Percentiles rank a stretch among this genome's conserved stretches.
phyloP scores from a whole-genome alignment of 2,888 invertebrate species.

The Chelonus formosanus region DNA sequence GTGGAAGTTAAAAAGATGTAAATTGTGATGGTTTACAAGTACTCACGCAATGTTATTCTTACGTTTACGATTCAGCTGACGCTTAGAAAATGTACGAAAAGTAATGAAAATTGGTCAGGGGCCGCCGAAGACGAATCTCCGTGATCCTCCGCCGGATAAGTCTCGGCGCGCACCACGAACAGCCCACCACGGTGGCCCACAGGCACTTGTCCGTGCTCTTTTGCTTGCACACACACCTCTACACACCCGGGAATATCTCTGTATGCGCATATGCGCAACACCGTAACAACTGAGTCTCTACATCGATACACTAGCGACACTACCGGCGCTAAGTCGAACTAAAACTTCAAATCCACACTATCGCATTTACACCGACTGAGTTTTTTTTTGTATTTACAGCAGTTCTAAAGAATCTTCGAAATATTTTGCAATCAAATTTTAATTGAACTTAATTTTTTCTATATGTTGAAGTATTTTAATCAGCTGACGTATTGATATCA shows the following conservation, averaged over 20 bases:
- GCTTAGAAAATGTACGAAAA: too few species aligned
- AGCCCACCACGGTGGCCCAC: constrained; percentile 37
- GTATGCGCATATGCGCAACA: neutral
- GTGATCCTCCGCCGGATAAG: constrained; percentile 32
- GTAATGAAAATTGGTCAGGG: neutral
- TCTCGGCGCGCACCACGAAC: constrained; percentile 36
- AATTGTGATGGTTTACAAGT: too few species aligned
- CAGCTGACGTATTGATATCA: too few species aligned
- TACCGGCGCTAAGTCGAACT: neutral
- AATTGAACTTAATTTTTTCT: too few species aligned
- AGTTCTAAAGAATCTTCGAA: too few species aligned
- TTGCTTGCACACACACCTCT: constrained; percentile 15
- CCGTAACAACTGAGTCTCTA: neutral
- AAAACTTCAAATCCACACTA: neutral
- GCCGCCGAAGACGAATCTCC: constrained; percentile 21
- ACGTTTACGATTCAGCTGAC: too few species aligned
- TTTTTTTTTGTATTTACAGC: too few species aligned
- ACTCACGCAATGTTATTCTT: too few species aligned
- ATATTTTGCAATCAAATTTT: too few species aligned
- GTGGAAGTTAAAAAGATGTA: too few species aligned
- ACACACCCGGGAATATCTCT: neutral
- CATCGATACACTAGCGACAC: neutral
- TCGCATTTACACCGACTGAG: too few species aligned
- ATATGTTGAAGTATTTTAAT: too few species aligned
- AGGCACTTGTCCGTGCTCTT: constrained; percentile 35